Base-by-base conservation (phyloP, 2,888 invertebrate species). In the Diachrysia chrysitis region DNA sequence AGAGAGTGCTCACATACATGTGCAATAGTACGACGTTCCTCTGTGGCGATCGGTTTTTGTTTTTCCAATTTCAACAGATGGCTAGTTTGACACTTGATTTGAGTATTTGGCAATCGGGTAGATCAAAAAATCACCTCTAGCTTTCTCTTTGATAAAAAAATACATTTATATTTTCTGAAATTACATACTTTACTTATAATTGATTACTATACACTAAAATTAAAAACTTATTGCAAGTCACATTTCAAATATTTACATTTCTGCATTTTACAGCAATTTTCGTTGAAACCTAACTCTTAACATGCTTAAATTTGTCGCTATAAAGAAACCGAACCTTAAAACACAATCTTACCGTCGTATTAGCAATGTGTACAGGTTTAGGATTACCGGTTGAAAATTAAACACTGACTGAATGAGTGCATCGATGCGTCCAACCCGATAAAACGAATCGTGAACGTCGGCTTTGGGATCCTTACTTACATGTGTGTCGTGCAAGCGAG, bases 401-500 rank as follows among this genome's bases (percentile, higher is more conserved):
- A 87, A 87, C 83, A 83, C 77, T 75, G 79, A 69, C 76, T 83
- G 87, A 89, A 90, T 86, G 87, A 87, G 87, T 87, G 86, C 87
- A 91, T 87, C 85, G 91, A 92, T 92, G 89, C 88, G 82, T 89
- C 83, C 76, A 81, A 82, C 81, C 85, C 85, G 92, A 93, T 93
- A 92, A 90, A 89, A 87, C 74, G 85, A 87, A 89, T 90, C 93
- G 92, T 92, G 92, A 90, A 89, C 85, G 59, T 79, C 78, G 87
- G 85, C 92, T 90, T 32, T 85, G 84, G 84, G 83, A 78, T 76
- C 73, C 66, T 76, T 77, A 66, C 73, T 79, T 78, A 78, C 77
- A 70, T 82, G 81, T 85, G 84, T 83, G 85, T 87, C 87, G 88
- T 88, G 85, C 85, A 85, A 86, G 84, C 81, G 85, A 84, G 84